Conservation (phyloP, 2,113 vertebrate genomes). For the Hippocampus comes region DNA sequence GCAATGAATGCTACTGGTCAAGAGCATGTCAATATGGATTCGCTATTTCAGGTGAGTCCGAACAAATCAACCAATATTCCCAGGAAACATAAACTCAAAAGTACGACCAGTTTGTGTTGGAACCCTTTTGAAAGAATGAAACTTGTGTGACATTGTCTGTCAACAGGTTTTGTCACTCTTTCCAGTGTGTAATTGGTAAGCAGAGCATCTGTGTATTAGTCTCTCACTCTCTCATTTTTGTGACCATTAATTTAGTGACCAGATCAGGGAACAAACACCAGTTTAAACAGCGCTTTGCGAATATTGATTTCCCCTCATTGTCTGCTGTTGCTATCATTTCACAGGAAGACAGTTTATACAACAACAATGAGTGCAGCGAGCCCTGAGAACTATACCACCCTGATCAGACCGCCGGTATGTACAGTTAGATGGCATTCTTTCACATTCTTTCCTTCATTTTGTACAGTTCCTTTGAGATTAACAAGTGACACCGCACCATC, state of each 20-base stretch:
- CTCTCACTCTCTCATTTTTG: conserved; percentile 8
- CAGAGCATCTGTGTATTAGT: not conserved
- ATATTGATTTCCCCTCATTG: not conserved
- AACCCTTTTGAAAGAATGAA: not conserved
- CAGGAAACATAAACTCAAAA: not conserved
- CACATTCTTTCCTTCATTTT: not conserved
- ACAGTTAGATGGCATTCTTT: not conserved
- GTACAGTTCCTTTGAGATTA: not conserved
- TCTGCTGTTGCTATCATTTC: conserved; percentile 5
- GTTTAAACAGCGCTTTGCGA: not conserved
- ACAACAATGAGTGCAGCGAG: conserved; percentile 70
- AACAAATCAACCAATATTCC: not conserved
- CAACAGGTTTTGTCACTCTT: conserved; percentile 65
- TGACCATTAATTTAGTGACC: conserved; percentile 3
- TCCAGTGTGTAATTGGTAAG: conserved; percentile 73
- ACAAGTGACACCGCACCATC: not conserved
- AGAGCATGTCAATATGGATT: conserved; percentile 73
- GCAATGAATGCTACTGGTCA: conserved; percentile 85
- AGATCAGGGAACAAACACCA: not conserved
- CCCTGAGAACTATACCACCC: conserved; percentile 59
- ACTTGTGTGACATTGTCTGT: not conserved
- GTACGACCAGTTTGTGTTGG: too few relatives aligned
- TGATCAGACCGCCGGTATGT: conserved; percentile 55
- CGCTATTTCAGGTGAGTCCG: conserved; percentile 79
- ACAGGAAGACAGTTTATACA: conserved; percentile 69